phyloP scores from a whole-genome alignment of 2,113 vertebrate genomes.

The Pluvianellus socialis region DNA sequence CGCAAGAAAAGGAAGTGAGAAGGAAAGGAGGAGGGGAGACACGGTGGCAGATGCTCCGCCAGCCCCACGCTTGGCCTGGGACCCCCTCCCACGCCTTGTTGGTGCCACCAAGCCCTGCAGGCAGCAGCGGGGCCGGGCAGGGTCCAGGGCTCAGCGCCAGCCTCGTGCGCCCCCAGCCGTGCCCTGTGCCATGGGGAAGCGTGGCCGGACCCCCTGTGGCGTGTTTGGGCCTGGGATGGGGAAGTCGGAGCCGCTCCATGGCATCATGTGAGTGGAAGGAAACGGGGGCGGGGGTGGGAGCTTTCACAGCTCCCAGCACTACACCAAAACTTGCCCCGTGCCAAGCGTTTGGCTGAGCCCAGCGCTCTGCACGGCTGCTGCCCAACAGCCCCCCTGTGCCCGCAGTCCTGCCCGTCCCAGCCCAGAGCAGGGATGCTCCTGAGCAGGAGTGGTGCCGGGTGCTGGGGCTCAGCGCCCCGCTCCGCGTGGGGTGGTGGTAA shows the following conservation, averaged over 20 bases:
- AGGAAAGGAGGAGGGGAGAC: background rate
- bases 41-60: background rate
- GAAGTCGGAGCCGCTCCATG: background rate
- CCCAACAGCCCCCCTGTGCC: accelerated
- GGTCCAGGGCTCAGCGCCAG: background rate
- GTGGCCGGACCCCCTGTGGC: background rate
- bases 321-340: background rate
- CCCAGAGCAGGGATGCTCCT: background rate
- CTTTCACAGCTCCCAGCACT: background rate
- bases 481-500: accelerated
- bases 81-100: background rate
- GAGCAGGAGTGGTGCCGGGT: background rate
- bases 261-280: slow-evolving; percentile 33
- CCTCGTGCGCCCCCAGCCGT: background rate
- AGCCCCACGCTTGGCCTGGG: background rate
- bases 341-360: background rate
- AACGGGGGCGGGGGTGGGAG: background rate
- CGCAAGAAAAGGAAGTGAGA: background rate
- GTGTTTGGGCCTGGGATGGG: background rate
- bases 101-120: background rate
- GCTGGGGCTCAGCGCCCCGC: background rate
- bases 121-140: background rate
- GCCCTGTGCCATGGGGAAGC: accelerated
- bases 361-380: background rate
- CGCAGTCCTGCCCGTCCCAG: background rate